phyloP scores from a whole-genome alignment of 2,888 invertebrate genomes.

The Cremastobaeus sp. region DNA sequence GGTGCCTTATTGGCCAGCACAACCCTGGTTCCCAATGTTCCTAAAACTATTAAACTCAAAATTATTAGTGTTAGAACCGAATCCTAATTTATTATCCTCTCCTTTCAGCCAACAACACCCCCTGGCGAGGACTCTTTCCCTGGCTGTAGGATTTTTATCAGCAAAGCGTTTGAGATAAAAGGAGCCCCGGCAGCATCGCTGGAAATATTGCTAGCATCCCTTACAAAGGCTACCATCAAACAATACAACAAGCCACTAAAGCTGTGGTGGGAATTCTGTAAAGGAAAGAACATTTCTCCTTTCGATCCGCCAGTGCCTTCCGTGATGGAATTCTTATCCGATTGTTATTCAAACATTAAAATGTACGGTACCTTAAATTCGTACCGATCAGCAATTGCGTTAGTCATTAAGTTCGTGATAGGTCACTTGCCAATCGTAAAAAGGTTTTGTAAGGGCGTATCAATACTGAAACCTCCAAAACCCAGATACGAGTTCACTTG shows the following conservation, averaged over 20 bases:
- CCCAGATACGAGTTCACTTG: too few species aligned
- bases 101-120: background rate
- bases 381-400: too few species aligned
- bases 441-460: too few species aligned
- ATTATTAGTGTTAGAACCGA: background rate
- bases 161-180: background rate
- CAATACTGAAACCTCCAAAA: too few species aligned
- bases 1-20: background rate
- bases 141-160: background rate
- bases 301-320: background rate
- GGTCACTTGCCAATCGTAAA: too few species aligned
- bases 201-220: background rate
- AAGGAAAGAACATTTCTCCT: background rate
- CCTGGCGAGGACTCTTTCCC: background rate
- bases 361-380: too few species aligned
- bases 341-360: too few species aligned
- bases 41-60: background rate
- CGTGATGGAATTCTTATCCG: background rate
- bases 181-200: background rate
- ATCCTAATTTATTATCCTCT: background rate
- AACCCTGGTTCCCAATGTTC: background rate
- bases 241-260: conserved; percentile 57
- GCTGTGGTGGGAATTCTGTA: conserved; percentile 42
- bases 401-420: too few species aligned
- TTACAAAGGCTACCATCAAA: conserved; percentile 1